Conservation (phyloP, 2,888 invertebrate species). For the Pristionchus fissidentatus region DNA sequence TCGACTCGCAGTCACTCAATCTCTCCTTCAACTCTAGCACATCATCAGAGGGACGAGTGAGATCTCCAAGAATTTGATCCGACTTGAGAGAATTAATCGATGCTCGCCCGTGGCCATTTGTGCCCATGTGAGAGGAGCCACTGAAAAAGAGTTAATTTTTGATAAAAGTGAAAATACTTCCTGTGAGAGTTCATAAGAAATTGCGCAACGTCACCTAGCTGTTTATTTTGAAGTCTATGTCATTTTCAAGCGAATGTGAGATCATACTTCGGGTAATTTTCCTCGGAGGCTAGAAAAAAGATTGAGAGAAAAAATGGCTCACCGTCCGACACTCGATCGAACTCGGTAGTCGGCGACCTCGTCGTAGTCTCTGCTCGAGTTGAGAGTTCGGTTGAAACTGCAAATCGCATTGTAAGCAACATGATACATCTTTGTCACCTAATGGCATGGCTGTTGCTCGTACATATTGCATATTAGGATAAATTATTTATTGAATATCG, state of each 20-base stretch:
- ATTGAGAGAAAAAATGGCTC: neutral
- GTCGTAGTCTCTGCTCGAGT: conserved; percentile 56
- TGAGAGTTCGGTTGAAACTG: conserved; percentile 38
- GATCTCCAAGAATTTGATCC: conserved; percentile 3
- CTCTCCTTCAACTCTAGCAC: conserved; percentile 47
- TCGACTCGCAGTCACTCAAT: neutral
- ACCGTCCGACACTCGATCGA: neutral
- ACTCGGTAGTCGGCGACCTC: conserved; percentile 54
- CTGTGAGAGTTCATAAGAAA: too few relatives aligned
- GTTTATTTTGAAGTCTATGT: neutral
- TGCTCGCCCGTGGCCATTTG: neutral
- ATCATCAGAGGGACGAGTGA: conserved; percentile 30
- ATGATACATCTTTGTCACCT: too few relatives aligned
- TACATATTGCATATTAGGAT: neutral
- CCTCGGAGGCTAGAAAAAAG: neutral
- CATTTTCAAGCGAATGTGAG: neutral
- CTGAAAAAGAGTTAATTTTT: neutral
- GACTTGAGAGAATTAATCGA: conserved; percentile 18
- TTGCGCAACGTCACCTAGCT: too few relatives aligned
- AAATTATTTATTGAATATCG: neutral
- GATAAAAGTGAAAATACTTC: too few relatives aligned
- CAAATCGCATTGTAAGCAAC: neutral
- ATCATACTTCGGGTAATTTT: neutral
- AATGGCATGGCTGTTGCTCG: too few relatives aligned
- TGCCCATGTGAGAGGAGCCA: conserved; percentile 25